A percentile compares a stretch with the other conserved stretches of the same genome.
Evolutionary conservation across 2,113 vertebrate species (phyloP).

Genomic region (Pseudonaja textilis): DNA sequence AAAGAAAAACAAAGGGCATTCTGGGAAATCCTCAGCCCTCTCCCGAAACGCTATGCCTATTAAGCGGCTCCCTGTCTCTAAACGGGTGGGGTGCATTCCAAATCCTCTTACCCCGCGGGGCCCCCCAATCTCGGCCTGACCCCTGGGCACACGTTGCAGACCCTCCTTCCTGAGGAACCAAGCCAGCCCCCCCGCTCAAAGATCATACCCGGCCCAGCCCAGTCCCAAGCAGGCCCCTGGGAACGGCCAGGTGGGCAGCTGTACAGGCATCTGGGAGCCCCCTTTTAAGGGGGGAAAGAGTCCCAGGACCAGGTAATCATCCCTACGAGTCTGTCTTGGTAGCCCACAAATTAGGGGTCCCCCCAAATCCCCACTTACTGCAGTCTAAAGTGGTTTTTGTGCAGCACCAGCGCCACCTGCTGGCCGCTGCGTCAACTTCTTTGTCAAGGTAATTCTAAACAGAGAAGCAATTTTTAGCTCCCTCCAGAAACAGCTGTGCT

Average conservation of each 20-base stretch:
- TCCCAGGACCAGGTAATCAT: neutral
- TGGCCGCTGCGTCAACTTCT: neutral
- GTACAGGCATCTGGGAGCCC: neutral
- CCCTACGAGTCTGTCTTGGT: neutral
- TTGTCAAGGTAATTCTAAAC: neutral
- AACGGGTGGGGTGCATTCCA: too few species aligned
- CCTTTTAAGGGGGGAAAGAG: neutral
- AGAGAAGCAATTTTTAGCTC: neutral
- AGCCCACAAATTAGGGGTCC: neutral
- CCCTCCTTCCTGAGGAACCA: neutral
- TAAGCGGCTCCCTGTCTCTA: neutral
- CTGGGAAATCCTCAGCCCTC: neutral
- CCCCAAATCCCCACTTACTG: neutral
- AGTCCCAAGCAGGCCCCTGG: neutral
- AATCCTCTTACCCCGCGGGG: neutral
- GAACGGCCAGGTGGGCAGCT: neutral
- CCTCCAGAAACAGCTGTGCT: neutral
- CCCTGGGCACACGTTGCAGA: neutral
- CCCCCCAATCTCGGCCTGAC: neutral
- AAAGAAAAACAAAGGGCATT: neutral
- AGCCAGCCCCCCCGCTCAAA: neutral
- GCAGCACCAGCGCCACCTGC: neutral
- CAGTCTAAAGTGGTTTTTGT: neutral
- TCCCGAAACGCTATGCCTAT: neutral
- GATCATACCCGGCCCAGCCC: neutral